Evolutionary conservation across 2,797 vertebrate genomes (phyloP), one percentile per base, ranked within the genome.

Genomic region (Onychomys leucogaster): DNA sequence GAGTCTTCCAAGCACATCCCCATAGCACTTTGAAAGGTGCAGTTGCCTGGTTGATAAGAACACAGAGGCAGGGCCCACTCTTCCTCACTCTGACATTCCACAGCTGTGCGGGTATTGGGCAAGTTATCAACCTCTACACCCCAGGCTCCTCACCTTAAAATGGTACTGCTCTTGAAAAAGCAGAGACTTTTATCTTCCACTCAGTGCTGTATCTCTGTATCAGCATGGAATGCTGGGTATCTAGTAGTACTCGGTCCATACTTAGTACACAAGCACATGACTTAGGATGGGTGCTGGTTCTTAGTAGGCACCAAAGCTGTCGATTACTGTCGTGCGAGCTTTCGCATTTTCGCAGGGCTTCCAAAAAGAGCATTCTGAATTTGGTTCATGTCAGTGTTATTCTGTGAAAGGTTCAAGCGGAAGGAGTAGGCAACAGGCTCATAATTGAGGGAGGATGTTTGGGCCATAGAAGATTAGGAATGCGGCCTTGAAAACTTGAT

Each of bases 31-130:
- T 27, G 80, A 43, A 71, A 89, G 52, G 57, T 46, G 94, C 17
- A 61, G 61, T 92, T n/a, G 65, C 37, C 67, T 91, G 85, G 34
- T 90, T 49, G 77, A 85, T 95, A 95, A 90, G 85, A 92, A 94
- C n/a, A 87, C 32, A 25, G 57, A 32, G 52, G 94, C 37, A 23
- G 69, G 78, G 46, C 17, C 61, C 63, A 90, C 52, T 46, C 57
- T 95, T 83, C 34, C 78, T 94, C 11, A 94, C 73, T 91, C 6
- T 93, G 78, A 81, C 61, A 67, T 86, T 59, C 43, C 59, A 41
- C 23, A 82, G 84, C 32, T 90, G n/a, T 81, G 29, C 82, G 83
- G 83, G 57, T 78, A 84, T 88, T 81, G 43, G 21, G 21, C 55
- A 95, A 88, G 57, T 81, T 88, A 83, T 55, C 49, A 88, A 29